phyloP scores from a whole-genome alignment of 1,140 invertebrate genomes.

The Anoplolepis gracilipes region DNA sequence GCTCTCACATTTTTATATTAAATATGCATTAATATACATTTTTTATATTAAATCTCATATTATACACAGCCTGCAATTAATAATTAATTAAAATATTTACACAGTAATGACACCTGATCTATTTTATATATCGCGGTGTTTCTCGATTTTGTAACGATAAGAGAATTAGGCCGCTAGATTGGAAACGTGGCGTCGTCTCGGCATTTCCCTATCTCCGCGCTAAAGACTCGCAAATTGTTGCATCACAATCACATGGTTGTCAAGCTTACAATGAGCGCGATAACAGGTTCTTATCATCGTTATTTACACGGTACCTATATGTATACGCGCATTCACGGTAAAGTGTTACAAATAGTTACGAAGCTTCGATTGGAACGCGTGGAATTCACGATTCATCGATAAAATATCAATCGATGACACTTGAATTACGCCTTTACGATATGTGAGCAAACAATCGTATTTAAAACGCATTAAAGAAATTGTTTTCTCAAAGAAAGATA shows the following conservation, averaged over 20 bases:
- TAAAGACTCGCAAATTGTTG: constrained; percentile 27
- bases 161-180: neutral
- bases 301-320: constrained; percentile 41
- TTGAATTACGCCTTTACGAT: neutral
- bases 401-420: constrained; percentile 41
- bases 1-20: neutral
- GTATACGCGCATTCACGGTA: neutral
- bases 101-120: neutral
- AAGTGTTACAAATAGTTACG: constrained; percentile 5
- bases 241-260: constrained; percentile 28
- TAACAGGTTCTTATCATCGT: constrained; percentile 38
- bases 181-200: neutral
- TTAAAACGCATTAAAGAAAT: neutral
- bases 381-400: constrained; percentile 31
- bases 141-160: constrained; percentile 13
- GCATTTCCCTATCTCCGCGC: constrained; percentile 37
- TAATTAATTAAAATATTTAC: neutral
- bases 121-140: neutral
- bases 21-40: too few species aligned
- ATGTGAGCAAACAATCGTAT: neutral
- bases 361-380: neutral
- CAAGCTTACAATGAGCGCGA: constrained; percentile 19
- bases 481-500: too few species aligned
- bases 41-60: too few species aligned
- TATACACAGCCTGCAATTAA: neutral